Conservation (phyloP, 1,140 invertebrate species). For the Odontomachus brunneus region DNA sequence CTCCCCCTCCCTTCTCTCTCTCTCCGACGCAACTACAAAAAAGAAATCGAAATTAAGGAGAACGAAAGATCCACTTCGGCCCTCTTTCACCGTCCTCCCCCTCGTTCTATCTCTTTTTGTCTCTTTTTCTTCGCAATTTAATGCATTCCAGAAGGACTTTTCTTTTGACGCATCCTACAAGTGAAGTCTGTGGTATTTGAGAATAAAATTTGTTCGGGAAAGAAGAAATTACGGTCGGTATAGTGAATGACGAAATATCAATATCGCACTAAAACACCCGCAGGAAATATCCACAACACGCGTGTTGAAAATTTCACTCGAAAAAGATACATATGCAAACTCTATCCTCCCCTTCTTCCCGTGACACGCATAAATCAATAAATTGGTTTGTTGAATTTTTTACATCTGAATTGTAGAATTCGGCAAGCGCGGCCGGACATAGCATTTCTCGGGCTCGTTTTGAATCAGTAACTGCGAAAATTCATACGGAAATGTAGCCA, state of each 20-base stretch:
- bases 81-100: background rate
- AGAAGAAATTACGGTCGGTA: background rate
- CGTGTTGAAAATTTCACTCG: background rate
- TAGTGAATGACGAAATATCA: background rate
- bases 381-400: background rate
- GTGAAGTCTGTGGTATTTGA: background rate
- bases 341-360: too few relatives aligned
- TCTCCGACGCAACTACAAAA: background rate
- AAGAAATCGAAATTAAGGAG: background rate
- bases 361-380: background rate
- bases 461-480: background rate
- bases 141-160: too few relatives aligned
- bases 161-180: too few relatives aligned
- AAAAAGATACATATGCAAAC: background rate
- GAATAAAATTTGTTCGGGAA: background rate
- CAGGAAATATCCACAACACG: background rate
- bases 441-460: background rate
- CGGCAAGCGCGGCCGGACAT: background rate
- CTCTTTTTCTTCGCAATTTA: too few relatives aligned
- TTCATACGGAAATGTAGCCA: constrained; percentile 3
- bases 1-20: too few relatives aligned
- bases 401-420: constrained; percentile 7
- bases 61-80: constrained; percentile 21
- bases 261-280: background rate
- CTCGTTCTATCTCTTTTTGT: too few relatives aligned